Evolutionary conservation across 1,140 invertebrate genomes (phyloP), one percentile per base, ranked within the genome.

Genomic region (Hylaeus volcanicus): DNA sequence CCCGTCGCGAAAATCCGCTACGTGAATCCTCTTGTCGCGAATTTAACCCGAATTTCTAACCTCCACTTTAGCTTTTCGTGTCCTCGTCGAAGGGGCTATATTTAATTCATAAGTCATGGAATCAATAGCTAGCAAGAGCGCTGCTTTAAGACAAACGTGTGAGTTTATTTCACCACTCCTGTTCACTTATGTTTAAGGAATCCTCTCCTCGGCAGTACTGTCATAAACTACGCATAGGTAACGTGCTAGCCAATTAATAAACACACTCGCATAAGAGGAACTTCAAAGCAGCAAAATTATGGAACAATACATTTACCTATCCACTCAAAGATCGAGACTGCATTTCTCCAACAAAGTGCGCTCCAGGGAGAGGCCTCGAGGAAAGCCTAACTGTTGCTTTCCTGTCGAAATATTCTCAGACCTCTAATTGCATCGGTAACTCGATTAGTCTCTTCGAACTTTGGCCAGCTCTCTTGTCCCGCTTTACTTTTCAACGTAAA

Each of bases 1-100:
- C 68, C 3, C 37, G n/a, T 72, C 68, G 56, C 14, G 68, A 78
- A 45, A 78, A 72, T n/a, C 39, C 39, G 37, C 37, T 5, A 26
- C 15, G n/a, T 55, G 1, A 9, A 41, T 5, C 37, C 26, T 1
- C 39, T 72, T 63, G 68, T n/a, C 45, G 39, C 6, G 48, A 66
- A 43, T 55, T 37, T n/a, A 9, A 11, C 8, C 1, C 11, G 65
- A 61, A 63, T 56, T 68, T 68, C 43, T 3, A 37, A 26, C 60
- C 71, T 61, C 56, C 56, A 15, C 56, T 53, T n/a, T 14, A 37
- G 9, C 14, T 39, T 9, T 26, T 2, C 9, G 39, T 2, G 1
- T 11, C n/a, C 53, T 12, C 12, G 12, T 9, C 3, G 41, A 26
- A 3, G 6, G 2, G 26, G 15, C 55, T 26, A 56, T 45, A 55